A percentile compares a stretch with the other conserved stretches of the same genome.
phyloP scores from a whole-genome alignment of 2,113 vertebrate species.

The Paralichthys olivaceus region DNA sequence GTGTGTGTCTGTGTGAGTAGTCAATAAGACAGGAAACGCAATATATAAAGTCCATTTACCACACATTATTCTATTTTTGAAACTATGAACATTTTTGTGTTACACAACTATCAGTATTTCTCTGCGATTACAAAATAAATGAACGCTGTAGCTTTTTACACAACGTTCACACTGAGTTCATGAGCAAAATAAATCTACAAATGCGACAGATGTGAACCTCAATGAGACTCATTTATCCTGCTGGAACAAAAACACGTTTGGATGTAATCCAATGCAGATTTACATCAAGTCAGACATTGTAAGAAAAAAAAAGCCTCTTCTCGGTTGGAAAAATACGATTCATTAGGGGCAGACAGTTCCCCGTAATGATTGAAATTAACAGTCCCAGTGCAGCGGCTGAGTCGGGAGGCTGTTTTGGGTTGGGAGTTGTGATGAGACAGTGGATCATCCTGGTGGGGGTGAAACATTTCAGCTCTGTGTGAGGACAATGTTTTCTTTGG shows the following conservation, averaged over 20 bases:
- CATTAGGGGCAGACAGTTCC: constrained; percentile 16
- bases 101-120: too few relatives aligned
- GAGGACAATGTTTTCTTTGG: constrained; percentile 80
- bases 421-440: constrained; percentile 1
- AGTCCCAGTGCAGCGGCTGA: constrained; percentile 10
- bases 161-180: constrained; percentile 40
- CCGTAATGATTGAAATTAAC: constrained; percentile 21
- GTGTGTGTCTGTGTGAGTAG: too few relatives aligned
- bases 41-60: too few relatives aligned
- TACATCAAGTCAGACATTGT: constrained; percentile 8
- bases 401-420: constrained; percentile 19
- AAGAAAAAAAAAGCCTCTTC: constrained; percentile 11
- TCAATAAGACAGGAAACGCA: too few relatives aligned
- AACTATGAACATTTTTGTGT: too few relatives aligned
- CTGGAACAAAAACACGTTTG: constrained; percentile 48
- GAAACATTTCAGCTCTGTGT: constrained; percentile 49
- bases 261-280: constrained; percentile 13
- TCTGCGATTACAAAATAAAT: neutral
- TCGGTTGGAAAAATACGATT: constrained; percentile 27
- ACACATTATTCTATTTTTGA: too few relatives aligned
- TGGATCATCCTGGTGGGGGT: constrained; percentile 37
- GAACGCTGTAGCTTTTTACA: constrained; percentile 27
- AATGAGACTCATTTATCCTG: constrained; percentile 42
- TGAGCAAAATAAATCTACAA: constrained; percentile 57
- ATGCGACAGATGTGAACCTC: constrained; percentile 47